Evolutionary conservation across 2,888 invertebrate genomes (phyloP).

Genomic region (Helleia helle): DNA sequence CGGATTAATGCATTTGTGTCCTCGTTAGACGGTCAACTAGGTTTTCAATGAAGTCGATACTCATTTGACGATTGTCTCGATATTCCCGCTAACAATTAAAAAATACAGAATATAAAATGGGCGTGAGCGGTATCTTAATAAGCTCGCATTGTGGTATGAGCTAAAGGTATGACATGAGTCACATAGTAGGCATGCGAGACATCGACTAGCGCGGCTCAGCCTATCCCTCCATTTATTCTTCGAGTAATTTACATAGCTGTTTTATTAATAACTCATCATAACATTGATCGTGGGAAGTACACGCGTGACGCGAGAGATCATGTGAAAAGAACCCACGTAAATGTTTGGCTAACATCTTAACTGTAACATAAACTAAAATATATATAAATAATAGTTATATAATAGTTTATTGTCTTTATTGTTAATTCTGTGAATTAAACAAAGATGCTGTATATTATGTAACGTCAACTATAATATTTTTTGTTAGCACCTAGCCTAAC

Average conservation of each 20-base stretch:
- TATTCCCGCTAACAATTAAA: background rate
- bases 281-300: background rate
- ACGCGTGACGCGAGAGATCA: background rate
- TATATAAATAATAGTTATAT: too few species aligned
- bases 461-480: too few species aligned
- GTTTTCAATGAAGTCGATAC: slow-evolving; percentile 24
- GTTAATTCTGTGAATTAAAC: background rate
- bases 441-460: too few species aligned
- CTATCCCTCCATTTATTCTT: slow-evolving; percentile 13
- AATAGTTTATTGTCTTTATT: background rate
- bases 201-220: slow-evolving; percentile 19
- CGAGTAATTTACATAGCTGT: too few species aligned
- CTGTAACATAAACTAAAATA: too few species aligned
- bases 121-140: background rate
- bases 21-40: slow-evolving; percentile 32
- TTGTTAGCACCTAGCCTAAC: too few species aligned
- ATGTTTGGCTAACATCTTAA: too few species aligned
- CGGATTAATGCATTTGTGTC: slow-evolving; percentile 32
- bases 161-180: slow-evolving; percentile 51
- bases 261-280: slow-evolving; percentile 7
- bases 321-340: too few species aligned
- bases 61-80: too few species aligned
- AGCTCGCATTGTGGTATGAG: slow-evolving; percentile 23
- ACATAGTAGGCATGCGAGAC: slow-evolving; percentile 51
- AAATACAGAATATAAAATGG: background rate